Evolutionary conservation across 2,113 vertebrate species (phyloP).

Genomic region (Cricetomys ansorgei): DNA sequence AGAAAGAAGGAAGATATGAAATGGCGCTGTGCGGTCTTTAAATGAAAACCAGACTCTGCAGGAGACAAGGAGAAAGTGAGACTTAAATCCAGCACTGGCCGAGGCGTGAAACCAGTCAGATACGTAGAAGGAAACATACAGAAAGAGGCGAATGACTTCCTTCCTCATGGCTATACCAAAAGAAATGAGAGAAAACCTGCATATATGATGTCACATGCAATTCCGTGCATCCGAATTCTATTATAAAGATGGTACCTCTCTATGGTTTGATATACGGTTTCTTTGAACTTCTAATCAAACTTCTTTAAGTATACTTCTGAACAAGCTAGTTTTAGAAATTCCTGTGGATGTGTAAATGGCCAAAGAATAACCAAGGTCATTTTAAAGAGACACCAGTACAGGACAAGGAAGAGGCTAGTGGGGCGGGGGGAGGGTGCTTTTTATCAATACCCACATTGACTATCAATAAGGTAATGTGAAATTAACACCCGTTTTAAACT

Average conservation of each 20-base stretch:
- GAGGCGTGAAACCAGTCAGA: neutral
- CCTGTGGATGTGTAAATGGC: neutral
- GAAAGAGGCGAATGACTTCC: neutral
- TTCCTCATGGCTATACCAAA: neutral
- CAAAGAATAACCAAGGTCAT: neutral
- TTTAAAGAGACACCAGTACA: neutral
- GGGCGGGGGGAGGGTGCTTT: accelerated
- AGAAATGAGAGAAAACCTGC: neutral
- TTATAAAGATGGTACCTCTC: neutral
- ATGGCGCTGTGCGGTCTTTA: neutral
- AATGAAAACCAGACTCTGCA: neutral
- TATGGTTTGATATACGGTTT: neutral
- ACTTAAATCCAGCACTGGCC: neutral
- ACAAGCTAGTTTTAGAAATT: neutral
- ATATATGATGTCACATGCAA: neutral
- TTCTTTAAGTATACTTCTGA: neutral
- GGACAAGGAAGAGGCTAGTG: neutral
- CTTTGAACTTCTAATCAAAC: neutral
- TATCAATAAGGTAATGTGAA: neutral
- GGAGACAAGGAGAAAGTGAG: neutral
- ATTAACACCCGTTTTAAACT: neutral
- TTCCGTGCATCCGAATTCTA: neutral
- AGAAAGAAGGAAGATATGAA: neutral
- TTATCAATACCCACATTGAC: neutral
- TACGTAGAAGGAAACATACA: neutral